Evolutionary conservation across 2,113 vertebrate genomes (phyloP), one percentile per base, ranked within the genome.

Genomic region (Lethenteron reissneri): DNA sequence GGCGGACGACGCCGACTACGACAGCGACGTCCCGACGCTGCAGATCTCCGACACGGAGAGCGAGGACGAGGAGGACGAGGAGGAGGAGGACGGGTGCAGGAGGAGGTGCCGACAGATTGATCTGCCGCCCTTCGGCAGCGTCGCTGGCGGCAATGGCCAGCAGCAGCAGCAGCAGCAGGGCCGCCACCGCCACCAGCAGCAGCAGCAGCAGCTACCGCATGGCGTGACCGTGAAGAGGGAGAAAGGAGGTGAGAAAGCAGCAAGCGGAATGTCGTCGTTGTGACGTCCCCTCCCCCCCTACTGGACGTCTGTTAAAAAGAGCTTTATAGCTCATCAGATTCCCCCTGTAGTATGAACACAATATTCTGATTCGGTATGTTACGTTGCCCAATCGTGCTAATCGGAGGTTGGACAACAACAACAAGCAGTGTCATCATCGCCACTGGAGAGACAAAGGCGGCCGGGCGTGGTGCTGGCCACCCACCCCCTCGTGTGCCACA

Each of bases 1-100:
- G n/a, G 64, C n/a, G 25, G 64, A 68, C n/a, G 64, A 68, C n/a
- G 64, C n/a, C n/a, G 64, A 68, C 11, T n/a, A 68, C 10, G 64
- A 68, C 64, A 68, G 64, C 10, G 64, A 68, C 11, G 64, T 68
- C 8, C 64, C 64, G 9, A 68, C 64, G 25, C 64, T 68, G 64
- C 64, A 68, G 64, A 68, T 68, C 25, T 68, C 64, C 25, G 64
- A 68, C 64, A 17, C 64, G 10, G 64, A 68, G 64, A 21, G 64
- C n/a, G 64, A 68, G 25, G 64, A 19, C 2, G 60, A 64, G 17
- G 60, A 64, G 60, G 60, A 11, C 2, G 25, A 68, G 64, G 64
- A 68, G 25, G 62, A n/a, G 8, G 64, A 68, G 11, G 64, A 68
- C 10, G n/a, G 8, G 10, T n/a, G n/a, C n/a, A 9, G n/a, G 9